These are phyloP conservation scores for Pseudochirops cupreus DNA, from an alignment of 2,797 vertebrate genomes.

Conservation along the genomic window DNA sequence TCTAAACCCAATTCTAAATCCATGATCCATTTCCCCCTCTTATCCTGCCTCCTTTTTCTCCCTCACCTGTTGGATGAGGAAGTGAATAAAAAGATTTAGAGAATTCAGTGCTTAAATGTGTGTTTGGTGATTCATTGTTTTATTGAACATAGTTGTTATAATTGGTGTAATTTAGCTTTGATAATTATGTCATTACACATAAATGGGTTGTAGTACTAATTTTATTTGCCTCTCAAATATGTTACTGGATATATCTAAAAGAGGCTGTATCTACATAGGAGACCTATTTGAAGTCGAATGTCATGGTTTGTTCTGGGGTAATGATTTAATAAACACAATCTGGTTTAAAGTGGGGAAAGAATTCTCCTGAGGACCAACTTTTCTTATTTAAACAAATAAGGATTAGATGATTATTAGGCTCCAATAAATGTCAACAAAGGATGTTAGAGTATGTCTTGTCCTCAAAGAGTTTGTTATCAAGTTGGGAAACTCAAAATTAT, in stretches of 20 bases:
- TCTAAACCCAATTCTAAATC: not conserved
- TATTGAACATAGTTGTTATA: constrained; percentile 73
- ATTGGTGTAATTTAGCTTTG: constrained; percentile 77
- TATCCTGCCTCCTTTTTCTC: not conserved
- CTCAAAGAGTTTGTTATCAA: not conserved
- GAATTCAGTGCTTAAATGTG: constrained; percentile 52
- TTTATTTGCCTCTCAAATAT: constrained; percentile 77
- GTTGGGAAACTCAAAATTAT: not conserved
- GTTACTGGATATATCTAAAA: constrained; percentile 52
- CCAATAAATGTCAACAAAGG: not conserved
- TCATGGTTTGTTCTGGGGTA: constrained; percentile 36
- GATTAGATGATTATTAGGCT: not conserved
- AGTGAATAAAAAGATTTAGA: not conserved
- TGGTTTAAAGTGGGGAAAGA: constrained; percentile 29
- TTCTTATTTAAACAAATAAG: not conserved
- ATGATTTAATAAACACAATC: constrained; percentile 49
- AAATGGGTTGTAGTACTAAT: constrained; percentile 77
- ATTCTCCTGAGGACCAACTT: not conserved
- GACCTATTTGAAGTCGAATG: constrained; percentile 69
- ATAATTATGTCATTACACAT: constrained; percentile 79
- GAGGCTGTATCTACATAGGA: constrained; percentile 62
- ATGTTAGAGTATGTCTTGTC: not conserved
- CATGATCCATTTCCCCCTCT: constrained; percentile 16
- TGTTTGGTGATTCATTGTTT: constrained; percentile 64
- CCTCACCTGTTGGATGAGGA: constrained; percentile 20